These are phyloP conservation scores for Aleiodes alternator DNA, from an alignment of 2,888 invertebrate species.

Conservation along the genomic window DNA sequence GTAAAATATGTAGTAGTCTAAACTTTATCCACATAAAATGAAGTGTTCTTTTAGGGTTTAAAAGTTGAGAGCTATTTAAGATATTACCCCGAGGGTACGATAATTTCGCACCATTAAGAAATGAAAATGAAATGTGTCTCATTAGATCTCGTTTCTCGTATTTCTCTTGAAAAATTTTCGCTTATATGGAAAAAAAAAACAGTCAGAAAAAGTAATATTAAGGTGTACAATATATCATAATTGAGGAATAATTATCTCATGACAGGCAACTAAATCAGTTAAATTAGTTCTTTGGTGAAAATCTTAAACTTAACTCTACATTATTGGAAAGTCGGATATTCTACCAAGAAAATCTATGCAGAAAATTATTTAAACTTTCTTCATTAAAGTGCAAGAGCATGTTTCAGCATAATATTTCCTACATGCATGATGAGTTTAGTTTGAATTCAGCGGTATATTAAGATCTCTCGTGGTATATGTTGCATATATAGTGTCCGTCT, in stretches of 20 bases:
- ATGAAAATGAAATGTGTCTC: conserved; percentile 3
- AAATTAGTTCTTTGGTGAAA: too few species aligned
- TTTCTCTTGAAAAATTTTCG: neutral
- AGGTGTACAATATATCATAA: too few species aligned
- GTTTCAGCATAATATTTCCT: conserved; percentile 41
- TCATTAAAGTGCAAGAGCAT: conserved; percentile 40
- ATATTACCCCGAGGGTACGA: neutral
- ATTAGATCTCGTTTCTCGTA: neutral
- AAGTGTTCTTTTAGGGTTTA: neutral
- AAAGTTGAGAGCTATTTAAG: conserved; percentile 1
- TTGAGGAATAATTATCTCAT: too few species aligned
- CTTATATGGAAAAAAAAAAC: neutral
- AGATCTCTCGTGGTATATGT: neutral
- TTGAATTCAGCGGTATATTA: conserved; percentile 6
- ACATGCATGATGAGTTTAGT: conserved; percentile 36
- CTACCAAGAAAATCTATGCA: neutral
- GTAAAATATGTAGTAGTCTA: too few species aligned
- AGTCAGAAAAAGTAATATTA: neutral
- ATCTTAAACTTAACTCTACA: too few species aligned
- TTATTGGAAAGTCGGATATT: too few species aligned
- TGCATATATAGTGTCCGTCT: neutral
- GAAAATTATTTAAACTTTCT: conserved; percentile 32
- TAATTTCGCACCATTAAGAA: conserved; percentile 1
- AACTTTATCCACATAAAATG: too few species aligned
- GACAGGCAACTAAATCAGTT: too few species aligned